A percentile compares a stretch with the other conserved stretches of the same genome.
Conservation (phyloP, 2,113 vertebrate genomes). For the Pyxicephalus adspersus region DNA sequence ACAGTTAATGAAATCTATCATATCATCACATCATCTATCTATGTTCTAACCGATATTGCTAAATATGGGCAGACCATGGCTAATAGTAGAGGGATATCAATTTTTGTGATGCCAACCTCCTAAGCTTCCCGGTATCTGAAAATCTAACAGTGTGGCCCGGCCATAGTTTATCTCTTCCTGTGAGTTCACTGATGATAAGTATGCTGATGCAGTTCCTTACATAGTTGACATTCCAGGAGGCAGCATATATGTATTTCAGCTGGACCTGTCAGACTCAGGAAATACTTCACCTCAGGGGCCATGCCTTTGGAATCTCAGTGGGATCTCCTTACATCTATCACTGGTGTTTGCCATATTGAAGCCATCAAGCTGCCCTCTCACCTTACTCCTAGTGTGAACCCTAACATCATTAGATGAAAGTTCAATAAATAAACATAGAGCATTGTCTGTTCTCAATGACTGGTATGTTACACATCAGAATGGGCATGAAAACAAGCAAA, state of each 20-base stretch:
- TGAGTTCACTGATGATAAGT: background rate
- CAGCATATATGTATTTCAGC: conserved; percentile 23
- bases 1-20: too few relatives aligned
- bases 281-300: conserved; percentile 32
- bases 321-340: conserved; percentile 25
- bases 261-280: conserved; percentile 29
- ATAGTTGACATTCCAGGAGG: conserved; percentile 26
- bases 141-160: too few relatives aligned
- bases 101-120: too few relatives aligned
- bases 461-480: background rate
- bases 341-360: conserved; percentile 28
- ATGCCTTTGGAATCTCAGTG: conserved; percentile 32
- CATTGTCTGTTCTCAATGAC: conserved; percentile 6
- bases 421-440: conserved; percentile 34
- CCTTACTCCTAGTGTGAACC: conserved; percentile 41
- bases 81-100: too few relatives aligned
- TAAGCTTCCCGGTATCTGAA: too few relatives aligned
- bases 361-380: conserved; percentile 36
- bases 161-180: background rate
- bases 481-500: background rate
- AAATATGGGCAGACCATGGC: too few relatives aligned
- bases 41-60: too few relatives aligned
- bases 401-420: conserved; percentile 9
- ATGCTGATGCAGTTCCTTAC: background rate
- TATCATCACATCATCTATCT: too few relatives aligned